Percentiles rank a stretch among this genome's conserved stretches.
These are phyloP conservation scores for Tadarida brasiliensis DNA, from an alignment of 2,797 vertebrate genomes.

Conservation along the genomic window DNA sequence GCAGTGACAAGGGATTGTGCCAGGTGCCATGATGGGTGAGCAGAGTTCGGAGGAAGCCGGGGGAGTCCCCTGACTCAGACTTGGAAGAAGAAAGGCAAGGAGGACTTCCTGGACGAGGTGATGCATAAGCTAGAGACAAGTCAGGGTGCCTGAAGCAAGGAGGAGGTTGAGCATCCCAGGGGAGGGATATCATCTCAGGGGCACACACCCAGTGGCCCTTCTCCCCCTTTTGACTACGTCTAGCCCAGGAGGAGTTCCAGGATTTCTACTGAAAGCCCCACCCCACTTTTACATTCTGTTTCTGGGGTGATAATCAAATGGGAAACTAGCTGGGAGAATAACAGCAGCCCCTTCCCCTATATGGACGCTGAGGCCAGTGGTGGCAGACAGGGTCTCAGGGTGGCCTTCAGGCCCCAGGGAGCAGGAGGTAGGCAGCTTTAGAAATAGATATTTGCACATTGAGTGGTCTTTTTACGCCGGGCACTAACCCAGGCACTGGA, in stretches of 20 bases:
- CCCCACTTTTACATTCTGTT: neutral
- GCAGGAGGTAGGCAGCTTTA: neutral
- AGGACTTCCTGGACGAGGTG: slow-evolving; percentile 54
- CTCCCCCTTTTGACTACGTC: neutral
- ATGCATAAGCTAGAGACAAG: neutral
- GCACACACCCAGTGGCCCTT: neutral
- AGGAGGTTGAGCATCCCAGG: neutral
- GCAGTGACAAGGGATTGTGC: too few species aligned
- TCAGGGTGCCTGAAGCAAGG: neutral
- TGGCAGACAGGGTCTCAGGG: neutral
- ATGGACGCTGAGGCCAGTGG: neutral
- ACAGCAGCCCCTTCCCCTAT: neutral
- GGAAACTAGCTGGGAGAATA: fast-evolving
- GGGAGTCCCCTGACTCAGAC: neutral
- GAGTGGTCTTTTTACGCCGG: neutral
- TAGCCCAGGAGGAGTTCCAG: neutral
- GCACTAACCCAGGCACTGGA: neutral
- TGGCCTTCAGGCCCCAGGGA: neutral
- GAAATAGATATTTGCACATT: neutral
- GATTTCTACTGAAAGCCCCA: neutral
- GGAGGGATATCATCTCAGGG: neutral
- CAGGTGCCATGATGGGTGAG: neutral
- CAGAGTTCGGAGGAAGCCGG: neutral
- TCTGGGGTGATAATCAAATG: neutral
- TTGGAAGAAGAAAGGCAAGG: neutral